phyloP scores from a whole-genome alignment of 2,888 invertebrate species.

The Metallyticus violacea region DNA sequence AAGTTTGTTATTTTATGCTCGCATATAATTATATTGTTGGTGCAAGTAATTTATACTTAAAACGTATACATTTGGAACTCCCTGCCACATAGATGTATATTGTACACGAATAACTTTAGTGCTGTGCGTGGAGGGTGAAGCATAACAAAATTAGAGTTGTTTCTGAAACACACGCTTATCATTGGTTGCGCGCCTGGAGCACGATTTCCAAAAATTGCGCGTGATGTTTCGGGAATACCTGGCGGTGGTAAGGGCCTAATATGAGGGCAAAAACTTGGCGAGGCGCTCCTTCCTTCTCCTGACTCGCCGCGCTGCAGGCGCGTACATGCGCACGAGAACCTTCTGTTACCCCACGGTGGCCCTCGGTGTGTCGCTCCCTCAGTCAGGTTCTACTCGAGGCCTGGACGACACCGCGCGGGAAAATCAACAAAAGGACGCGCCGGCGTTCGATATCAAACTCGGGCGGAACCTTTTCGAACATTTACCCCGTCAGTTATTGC shows the following conservation, averaged over 20 bases:
- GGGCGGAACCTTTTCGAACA: neutral
- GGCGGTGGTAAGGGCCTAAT: neutral
- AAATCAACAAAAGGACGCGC: too few relatives aligned
- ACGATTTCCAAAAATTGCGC: neutral
- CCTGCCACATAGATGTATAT: too few relatives aligned
- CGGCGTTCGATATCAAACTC: neutral
- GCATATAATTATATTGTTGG: too few relatives aligned
- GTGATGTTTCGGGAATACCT: neutral
- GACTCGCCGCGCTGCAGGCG: neutral
- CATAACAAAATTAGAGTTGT: neutral
- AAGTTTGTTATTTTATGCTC: too few relatives aligned
- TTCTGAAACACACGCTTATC: neutral
- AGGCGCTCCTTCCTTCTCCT: neutral
- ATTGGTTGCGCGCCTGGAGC: neutral
- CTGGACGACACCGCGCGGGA: neutral
- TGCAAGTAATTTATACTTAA: too few relatives aligned
- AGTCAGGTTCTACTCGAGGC: neutral
- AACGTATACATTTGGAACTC: too few relatives aligned
- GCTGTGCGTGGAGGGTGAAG: too few relatives aligned
- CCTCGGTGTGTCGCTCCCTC: neutral
- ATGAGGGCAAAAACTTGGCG: neutral
- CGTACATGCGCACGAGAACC: neutral
- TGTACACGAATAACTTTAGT: too few relatives aligned
- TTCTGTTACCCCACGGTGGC: neutral
- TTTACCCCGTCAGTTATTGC: neutral